phyloP scores from a whole-genome alignment of 1,140 invertebrate genomes.

The Linepithema humile region DNA sequence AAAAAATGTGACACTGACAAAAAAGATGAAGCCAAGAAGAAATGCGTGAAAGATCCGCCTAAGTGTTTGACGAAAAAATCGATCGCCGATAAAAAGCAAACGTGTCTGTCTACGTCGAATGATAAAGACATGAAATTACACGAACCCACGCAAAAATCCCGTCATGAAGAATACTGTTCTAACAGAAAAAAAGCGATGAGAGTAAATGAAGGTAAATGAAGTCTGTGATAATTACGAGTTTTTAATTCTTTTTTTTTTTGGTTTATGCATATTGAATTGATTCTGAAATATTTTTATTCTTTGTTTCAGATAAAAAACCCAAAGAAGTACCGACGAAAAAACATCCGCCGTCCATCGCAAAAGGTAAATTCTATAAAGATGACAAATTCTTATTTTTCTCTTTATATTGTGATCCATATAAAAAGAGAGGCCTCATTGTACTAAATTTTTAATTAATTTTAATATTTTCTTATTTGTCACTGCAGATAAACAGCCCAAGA shows the following conservation, averaged over 20 bases:
- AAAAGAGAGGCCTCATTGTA: not conserved
- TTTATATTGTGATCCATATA: not conserved
- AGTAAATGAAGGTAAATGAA: constrained; percentile 10
- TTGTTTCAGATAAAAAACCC: not conserved
- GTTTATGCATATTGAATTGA: not conserved
- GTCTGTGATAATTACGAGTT: not conserved
- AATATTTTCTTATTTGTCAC: not conserved
- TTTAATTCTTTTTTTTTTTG: not conserved
- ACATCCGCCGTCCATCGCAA: not conserved
- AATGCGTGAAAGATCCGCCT: not conserved
- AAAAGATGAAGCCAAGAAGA: not conserved
- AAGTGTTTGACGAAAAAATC: constrained; percentile 12
- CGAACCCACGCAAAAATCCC: not conserved
- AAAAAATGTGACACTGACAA: not conserved
- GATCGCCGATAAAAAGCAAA: not conserved
- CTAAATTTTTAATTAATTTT: not conserved
- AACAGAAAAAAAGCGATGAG: not conserved
- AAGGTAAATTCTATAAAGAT: not conserved
- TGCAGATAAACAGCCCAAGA: not conserved
- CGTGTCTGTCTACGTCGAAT: not conserved
- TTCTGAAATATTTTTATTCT: not conserved
- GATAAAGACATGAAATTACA: not conserved
- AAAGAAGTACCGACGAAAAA: not conserved
- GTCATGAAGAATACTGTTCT: not conserved
- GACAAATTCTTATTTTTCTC: not conserved